These are phyloP conservation scores for Teleopsis dalmanni DNA, from an alignment of 1,140 invertebrate species.

Conservation along the genomic window DNA sequence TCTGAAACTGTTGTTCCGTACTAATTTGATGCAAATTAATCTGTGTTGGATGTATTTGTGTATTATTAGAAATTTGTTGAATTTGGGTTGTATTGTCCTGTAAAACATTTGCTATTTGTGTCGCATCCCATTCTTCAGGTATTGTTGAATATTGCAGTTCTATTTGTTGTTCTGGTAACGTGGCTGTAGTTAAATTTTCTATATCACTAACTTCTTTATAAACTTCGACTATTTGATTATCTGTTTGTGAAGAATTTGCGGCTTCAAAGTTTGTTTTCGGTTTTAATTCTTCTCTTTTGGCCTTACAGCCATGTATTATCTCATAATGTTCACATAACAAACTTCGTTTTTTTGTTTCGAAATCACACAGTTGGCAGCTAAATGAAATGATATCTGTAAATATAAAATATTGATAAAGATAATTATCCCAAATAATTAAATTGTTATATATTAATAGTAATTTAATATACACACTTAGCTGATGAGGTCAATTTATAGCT, in stretches of 20 bases:
- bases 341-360: constrained; percentile 22
- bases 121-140: constrained; percentile 28
- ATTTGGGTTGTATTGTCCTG: neutral
- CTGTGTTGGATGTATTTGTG: constrained; percentile 14
- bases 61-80: constrained; percentile 1
- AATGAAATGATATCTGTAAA: constrained; percentile 21
- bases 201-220: constrained; percentile 19
- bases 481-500: too few relatives aligned
- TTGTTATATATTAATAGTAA: neutral
- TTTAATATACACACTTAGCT: too few relatives aligned
- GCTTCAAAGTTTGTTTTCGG: constrained; percentile 6
- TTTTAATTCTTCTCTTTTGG: constrained; percentile 21
- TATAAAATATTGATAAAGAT: neutral
- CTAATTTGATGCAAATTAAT: constrained; percentile 4
- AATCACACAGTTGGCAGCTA: constrained; percentile 27
- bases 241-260: neutral
- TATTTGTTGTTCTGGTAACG: neutral
- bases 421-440: neutral
- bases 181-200: neutral
- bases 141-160: constrained; percentile 13
- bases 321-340: constrained; percentile 25
- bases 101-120: constrained; percentile 21
- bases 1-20: constrained; percentile 5
- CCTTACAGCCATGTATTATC: constrained; percentile 6
- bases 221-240: neutral